Percentiles rank a stretch among this genome's conserved stretches.
Conservation (phyloP, 2,888 invertebrate genomes). For the Eurytoma adleriae region DNA sequence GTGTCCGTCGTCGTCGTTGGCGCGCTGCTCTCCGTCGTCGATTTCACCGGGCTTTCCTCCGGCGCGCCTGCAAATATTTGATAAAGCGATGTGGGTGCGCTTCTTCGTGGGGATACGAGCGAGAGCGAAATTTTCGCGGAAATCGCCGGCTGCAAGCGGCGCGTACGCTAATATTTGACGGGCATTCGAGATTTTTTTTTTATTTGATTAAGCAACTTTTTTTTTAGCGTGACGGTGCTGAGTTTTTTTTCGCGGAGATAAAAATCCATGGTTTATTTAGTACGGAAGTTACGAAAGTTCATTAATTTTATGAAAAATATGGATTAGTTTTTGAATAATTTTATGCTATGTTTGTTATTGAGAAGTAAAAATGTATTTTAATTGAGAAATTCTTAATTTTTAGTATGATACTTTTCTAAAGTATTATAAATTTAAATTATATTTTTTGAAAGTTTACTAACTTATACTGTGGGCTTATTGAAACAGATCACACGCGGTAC, state of each 20-base stretch:
- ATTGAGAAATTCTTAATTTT: no score
- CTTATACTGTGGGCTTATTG: no score
- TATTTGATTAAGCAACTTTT: background rate
- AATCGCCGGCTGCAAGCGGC: background rate
- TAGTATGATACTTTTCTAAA: no score
- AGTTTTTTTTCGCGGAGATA: no score
- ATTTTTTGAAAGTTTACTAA: no score
- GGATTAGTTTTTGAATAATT: no score
- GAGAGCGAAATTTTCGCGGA: background rate
- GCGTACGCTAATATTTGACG: background rate
- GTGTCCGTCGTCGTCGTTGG: background rate
- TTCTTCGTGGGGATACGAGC: background rate
- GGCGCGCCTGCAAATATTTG: conserved; percentile 25
- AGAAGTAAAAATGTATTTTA: no score
- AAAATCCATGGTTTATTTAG: background rate
- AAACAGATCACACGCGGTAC: no score
- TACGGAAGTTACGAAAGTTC: background rate
- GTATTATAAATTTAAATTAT: no score
- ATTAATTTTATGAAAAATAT: background rate
- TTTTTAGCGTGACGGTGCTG: background rate
- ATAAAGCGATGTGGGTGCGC: conserved; percentile 11
- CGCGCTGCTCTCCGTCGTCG: conserved; percentile 2
- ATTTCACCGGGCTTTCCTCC: conserved; percentile 1
- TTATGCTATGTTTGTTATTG: no score
- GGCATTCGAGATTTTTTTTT: no score